Evolutionary conservation across 2,888 invertebrate genomes (phyloP).

Genomic region (Drosophila mimica): DNA sequence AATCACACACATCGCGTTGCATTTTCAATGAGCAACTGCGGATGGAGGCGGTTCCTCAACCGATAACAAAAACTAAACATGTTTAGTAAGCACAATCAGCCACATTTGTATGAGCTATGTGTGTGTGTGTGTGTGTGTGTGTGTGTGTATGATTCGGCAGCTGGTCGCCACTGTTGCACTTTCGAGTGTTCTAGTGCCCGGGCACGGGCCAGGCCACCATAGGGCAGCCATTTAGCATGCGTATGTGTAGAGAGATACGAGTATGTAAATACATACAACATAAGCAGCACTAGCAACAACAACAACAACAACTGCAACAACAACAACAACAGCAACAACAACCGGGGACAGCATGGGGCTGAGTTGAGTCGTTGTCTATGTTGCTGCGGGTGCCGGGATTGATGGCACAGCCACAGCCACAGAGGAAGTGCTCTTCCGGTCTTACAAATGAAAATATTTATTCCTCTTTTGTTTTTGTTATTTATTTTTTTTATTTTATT

Average conservation of each 20-base stretch:
- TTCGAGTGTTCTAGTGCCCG: conserved; percentile 37
- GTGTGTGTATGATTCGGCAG: conserved; percentile 25
- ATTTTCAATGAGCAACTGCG: conserved; percentile 67
- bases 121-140: not conserved
- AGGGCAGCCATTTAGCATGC: conserved; percentile 63
- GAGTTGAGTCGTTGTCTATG: conserved; percentile 55
- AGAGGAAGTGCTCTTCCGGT: conserved; percentile 80
- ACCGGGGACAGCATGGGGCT: conserved; percentile 50
- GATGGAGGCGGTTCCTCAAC: conserved; percentile 60
- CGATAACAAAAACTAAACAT: conserved; percentile 66
- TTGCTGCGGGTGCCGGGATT: conserved; percentile 78
- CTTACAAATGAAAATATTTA: conserved; percentile 82
- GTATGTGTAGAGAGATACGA: conserved; percentile 11
- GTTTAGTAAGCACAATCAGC: conserved; percentile 61
- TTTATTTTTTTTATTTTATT: conserved; percentile 67
- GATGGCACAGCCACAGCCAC: conserved; percentile 63
- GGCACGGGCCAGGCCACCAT: conserved; percentile 58
- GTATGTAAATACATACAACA: conserved; percentile 9
- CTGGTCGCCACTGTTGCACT: conserved; percentile 47
- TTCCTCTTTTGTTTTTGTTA: conserved; percentile 53
- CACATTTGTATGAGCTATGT: conserved; percentile 21
- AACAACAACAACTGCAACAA: conserved; percentile 4
- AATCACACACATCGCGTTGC: conserved; percentile 71
- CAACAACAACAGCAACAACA: conserved; percentile 34
- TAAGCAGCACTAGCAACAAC: conserved; percentile 24